These are phyloP conservation scores for Scaptomyza montana DNA, from an alignment of 1,140 invertebrate species.

Conservation along the genomic window DNA sequence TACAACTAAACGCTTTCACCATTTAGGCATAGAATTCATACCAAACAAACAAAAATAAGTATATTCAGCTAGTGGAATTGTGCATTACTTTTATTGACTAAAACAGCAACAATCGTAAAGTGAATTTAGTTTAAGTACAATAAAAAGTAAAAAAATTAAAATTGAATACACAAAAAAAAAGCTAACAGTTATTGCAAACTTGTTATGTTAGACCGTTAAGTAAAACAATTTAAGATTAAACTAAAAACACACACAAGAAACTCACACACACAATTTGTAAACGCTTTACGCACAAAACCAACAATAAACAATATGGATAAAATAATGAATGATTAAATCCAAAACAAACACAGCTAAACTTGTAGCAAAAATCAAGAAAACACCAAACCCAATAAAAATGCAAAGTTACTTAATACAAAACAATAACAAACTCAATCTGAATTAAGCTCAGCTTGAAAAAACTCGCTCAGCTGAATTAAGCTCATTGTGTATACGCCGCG, in stretches of 20 bases:
- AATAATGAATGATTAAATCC: constrained; percentile 1
- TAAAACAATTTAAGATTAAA: constrained; percentile 49
- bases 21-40: constrained; percentile 53
- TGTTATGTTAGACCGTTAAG: constrained; percentile 64
- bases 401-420: constrained; percentile 73
- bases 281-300: constrained; percentile 56
- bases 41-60: constrained; percentile 25
- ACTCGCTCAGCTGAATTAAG: constrained; percentile 9
- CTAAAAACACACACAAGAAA: constrained; percentile 4
- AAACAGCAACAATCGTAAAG: constrained; percentile 25
- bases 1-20: constrained; percentile 46
- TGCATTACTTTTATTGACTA: constrained; percentile 52
- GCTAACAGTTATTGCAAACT: constrained; percentile 61
- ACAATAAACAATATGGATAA: not conserved
- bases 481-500: constrained; percentile 58
- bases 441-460: constrained; percentile 1
- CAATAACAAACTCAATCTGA: constrained; percentile 1
- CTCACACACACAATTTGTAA: constrained; percentile 58
- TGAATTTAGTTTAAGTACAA: constrained; percentile 66
- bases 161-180: not conserved
- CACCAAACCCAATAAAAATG: constrained; percentile 65
- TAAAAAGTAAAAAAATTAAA: constrained; percentile 11
- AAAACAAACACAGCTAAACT: constrained; percentile 19
- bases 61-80: constrained; percentile 51
- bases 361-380: constrained; percentile 37